These are phyloP conservation scores for Idris sp. DNA, from an alignment of 1,140 invertebrate genomes.

Conservation along the genomic window DNA sequence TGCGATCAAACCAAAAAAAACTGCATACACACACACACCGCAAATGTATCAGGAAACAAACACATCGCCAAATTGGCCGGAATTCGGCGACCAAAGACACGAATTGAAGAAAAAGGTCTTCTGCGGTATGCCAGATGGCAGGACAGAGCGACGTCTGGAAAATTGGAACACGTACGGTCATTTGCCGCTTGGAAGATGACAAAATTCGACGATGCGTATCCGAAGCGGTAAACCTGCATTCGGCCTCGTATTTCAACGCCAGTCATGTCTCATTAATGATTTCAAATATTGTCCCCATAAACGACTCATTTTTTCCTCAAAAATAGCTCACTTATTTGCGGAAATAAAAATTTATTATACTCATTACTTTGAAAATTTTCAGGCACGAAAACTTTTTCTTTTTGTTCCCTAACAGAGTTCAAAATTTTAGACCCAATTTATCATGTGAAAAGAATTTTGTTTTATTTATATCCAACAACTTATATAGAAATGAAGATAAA, in stretches of 20 bases:
- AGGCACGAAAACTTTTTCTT: too few species aligned
- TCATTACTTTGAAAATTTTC: too few species aligned
- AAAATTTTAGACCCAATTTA: too few species aligned
- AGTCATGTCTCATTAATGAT: slow-evolving; percentile 51
- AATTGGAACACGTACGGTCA: slow-evolving; percentile 61
- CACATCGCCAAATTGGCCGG: slow-evolving; percentile 33
- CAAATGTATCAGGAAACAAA: slow-evolving; percentile 11
- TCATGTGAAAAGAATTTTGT: too few species aligned
- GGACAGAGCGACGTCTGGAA: slow-evolving; percentile 52
- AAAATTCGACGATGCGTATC: slow-evolving; percentile 54
- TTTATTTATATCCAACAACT: too few species aligned
- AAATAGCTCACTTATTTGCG: slow-evolving; percentile 1
- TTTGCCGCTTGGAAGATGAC: slow-evolving; percentile 59
- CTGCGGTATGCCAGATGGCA: slow-evolving; percentile 55
- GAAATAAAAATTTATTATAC: too few species aligned
- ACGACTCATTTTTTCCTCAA: not conserved
- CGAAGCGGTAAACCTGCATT: slow-evolving; percentile 50
- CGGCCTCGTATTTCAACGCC: slow-evolving; percentile 34
- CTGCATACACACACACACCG: not conserved
- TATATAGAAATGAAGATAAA: too few species aligned
- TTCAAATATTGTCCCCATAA: too few species aligned
- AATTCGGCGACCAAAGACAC: slow-evolving; percentile 38
- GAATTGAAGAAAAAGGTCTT: slow-evolving; percentile 51
- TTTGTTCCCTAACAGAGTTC: too few species aligned
- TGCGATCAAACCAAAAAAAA: too few species aligned